Evolutionary conservation across 2,113 vertebrate genomes (phyloP).

Genomic region (Oreocharis arfaki): DNA sequence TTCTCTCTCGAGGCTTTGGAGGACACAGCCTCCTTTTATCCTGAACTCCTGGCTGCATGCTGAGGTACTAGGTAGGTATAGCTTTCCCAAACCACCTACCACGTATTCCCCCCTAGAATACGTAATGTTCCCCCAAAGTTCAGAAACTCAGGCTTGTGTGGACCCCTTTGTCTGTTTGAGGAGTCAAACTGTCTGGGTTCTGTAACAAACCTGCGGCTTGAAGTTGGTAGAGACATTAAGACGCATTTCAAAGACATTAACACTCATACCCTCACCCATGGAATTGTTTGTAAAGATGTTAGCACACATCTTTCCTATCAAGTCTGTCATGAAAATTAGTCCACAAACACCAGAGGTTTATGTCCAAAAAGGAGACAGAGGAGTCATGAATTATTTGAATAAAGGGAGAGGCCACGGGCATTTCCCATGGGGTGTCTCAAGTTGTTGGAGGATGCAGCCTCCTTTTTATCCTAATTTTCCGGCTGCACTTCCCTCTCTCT

Average conservation of each 20-base stretch:
- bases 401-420: neutral
- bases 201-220: neutral
- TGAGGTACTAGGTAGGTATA: neutral
- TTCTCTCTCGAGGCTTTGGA: neutral
- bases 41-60: neutral
- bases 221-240: neutral
- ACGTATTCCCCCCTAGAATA: neutral
- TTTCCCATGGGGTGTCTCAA: neutral
- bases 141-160: neutral
- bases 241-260: neutral
- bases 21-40: neutral
- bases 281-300: neutral
- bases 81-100: accelerated
- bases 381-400: neutral
- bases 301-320: neutral
- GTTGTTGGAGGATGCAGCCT: neutral
- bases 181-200: neutral
- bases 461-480: neutral
- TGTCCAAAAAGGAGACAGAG: neutral
- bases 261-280: neutral
- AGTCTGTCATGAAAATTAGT: neutral
- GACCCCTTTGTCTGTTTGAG: neutral
- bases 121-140: neutral
- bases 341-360: too few relatives aligned
- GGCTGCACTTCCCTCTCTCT: neutral